Evolutionary conservation across 2,797 vertebrate genomes (phyloP).

Genomic region (Oreonectes daqikongensis): DNA sequence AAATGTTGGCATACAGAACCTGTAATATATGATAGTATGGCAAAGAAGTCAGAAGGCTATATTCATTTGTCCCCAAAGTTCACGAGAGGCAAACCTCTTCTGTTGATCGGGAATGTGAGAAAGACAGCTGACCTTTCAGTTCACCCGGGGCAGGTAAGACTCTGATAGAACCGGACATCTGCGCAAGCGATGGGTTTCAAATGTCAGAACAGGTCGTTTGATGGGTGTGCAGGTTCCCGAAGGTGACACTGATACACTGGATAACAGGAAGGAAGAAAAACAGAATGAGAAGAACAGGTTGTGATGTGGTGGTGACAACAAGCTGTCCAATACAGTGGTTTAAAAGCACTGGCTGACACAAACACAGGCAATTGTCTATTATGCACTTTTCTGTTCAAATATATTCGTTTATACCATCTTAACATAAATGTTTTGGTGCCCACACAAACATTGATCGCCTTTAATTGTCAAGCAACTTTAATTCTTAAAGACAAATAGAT

Average conservation of each 20-base stretch:
- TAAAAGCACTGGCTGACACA: no score
- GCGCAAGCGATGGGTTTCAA: slow-evolving; percentile 23
- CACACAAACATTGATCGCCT: not conserved
- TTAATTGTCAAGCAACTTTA: not conserved
- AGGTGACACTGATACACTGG: not conserved
- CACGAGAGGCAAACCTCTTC: slow-evolving; percentile 33
- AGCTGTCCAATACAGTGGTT: not conserved
- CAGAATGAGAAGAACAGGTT: not conserved
- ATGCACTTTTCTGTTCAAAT: not conserved
- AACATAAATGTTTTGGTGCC: not conserved
- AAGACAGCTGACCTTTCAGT: slow-evolving; percentile 50
- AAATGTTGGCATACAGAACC: not conserved
- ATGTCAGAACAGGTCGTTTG: slow-evolving; percentile 18
- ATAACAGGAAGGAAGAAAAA: not conserved
- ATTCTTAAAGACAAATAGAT: slow-evolving; percentile 24
- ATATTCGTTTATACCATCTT: not conserved
- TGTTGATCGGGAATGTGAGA: slow-evolving; percentile 25
- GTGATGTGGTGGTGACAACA: not conserved
- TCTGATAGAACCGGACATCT: slow-evolving; percentile 23
- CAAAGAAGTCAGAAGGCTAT: slow-evolving; percentile 9
- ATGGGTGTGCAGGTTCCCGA: slow-evolving; percentile 24
- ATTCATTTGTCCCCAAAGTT: slow-evolving; percentile 11
- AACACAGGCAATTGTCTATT: no score
- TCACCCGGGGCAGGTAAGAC: slow-evolving; percentile 37
- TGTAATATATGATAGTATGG: not conserved